Evolutionary conservation across 2,797 vertebrate genomes (phyloP), one percentile per base, ranked within the genome.

Genomic region (Urosaurus nigricauda): DNA sequence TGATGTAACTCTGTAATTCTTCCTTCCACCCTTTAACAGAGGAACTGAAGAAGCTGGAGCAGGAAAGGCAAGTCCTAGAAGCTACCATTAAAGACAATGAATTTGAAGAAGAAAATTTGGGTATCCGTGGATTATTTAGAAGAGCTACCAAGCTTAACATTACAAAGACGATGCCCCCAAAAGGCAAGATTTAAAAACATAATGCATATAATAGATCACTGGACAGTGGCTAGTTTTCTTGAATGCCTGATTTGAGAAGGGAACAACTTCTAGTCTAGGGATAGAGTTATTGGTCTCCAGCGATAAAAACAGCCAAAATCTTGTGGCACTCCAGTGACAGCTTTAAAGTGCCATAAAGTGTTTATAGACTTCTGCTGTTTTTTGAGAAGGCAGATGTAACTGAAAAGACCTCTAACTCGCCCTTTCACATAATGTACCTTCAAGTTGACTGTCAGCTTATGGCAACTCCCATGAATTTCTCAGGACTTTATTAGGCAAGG

Each of bases 21-120:
- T 93, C 68, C 43, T 93, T 89, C 90, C 32, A 11, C 11, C 29
- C 86, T 83, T 93, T 93, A 92, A 89, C 95, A 99, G 99, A 98
- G 74, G 99, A 99, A 94, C 96, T 97, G 88, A 93, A 98, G 90
- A 98, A 97, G 90, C 94, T 98, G 92, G 98, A 98, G n/a, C 96
- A 96, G 95, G 98, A 99, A 90, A 98, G 98, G 83, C 83, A 97
- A 93, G 97, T 94, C 0, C 92, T 98, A 88, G 98, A 99, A 91
- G 96, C 97, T n/a, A 93, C 97, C 0, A 97, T 97, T 91, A 97
- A 96, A 93, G 97, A 96, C 5, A 98, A 97, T 5, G 96, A 98
- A 90, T 95, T 96, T 93, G 97, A 97, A 85, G 97, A 97, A 92
- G 96, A 96, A 5, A 97, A 96, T 89, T 35, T 89, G 4, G 96